These are phyloP conservation scores for Trachurus trachurus DNA, from an alignment of 2,797 vertebrate genomes.

Conservation along the genomic window DNA sequence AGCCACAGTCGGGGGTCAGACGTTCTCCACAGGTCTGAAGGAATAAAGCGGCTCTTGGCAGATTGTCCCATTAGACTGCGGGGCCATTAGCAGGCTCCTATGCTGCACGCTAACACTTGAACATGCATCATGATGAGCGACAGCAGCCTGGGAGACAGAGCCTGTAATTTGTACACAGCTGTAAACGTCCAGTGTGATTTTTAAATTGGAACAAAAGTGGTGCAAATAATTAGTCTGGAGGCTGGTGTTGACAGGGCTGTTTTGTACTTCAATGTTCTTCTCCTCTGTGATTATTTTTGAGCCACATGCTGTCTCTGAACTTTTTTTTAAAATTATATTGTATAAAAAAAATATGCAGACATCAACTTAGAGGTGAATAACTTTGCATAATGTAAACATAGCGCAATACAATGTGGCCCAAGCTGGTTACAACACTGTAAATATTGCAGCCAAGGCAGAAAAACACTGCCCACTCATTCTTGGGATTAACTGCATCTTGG, in stretches of 20 bases:
- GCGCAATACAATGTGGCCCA: not conserved
- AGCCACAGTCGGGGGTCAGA: conserved; percentile 35
- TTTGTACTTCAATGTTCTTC: not conserved
- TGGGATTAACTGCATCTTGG: not conserved
- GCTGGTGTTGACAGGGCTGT: not conserved
- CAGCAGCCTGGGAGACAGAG: conserved; percentile 7
- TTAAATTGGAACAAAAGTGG: conserved; percentile 5
- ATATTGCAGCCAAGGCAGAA: not conserved
- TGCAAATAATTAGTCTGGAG: not conserved
- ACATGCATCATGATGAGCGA: conserved; percentile 16
- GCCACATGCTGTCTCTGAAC: not conserved
- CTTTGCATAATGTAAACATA: not conserved
- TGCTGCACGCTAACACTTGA: conserved; percentile 22
- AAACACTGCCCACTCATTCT: not conserved
- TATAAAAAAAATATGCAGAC: not conserved
- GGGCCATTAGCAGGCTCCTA: conserved; percentile 13
- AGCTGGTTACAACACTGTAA: too few species aligned
- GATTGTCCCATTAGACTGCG: conserved; percentile 24
- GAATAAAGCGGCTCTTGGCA: conserved; percentile 31
- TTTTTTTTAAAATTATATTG: not conserved
- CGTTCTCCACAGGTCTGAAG: conserved; percentile 56
- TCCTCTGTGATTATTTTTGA: too few species aligned
- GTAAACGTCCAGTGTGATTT: not conserved
- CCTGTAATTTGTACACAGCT: not conserved
- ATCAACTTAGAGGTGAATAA: not conserved